Conservation (phyloP, 2,888 invertebrate genomes). For the Spatulosminthurus flaviceps region DNA sequence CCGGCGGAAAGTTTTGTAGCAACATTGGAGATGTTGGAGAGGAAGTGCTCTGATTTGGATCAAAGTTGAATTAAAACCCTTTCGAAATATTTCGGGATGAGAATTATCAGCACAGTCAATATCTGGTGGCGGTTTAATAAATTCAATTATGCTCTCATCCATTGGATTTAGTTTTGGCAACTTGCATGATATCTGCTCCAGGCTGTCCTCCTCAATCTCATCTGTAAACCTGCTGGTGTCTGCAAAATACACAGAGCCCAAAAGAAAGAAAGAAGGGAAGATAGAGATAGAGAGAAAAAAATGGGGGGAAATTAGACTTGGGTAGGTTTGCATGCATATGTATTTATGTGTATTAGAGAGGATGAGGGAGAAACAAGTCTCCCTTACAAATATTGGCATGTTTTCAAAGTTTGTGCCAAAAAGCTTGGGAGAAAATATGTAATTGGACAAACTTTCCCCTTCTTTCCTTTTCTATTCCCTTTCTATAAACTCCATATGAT, state of each 20-base stretch:
- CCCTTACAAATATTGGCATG: constrained; percentile 19
- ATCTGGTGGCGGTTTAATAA: constrained; percentile 54
- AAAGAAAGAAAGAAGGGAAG: too few relatives aligned
- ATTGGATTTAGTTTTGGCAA: constrained; percentile 56
- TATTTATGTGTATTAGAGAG: too few relatives aligned
- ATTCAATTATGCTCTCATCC: constrained; percentile 54
- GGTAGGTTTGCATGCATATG: too few relatives aligned
- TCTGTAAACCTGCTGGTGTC: too few relatives aligned
- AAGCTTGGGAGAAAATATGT: too few relatives aligned
- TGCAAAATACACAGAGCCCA: too few relatives aligned
- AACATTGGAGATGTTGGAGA: constrained; percentile 49
- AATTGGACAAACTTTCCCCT: too few relatives aligned
- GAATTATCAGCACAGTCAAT: constrained; percentile 52
- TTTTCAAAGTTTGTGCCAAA: constrained; percentile 1
- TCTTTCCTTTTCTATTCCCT: too few relatives aligned
- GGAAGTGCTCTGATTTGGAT: constrained; percentile 44
- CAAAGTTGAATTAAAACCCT: constrained; percentile 51
- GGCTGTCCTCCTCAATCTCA: neutral
- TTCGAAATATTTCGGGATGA: constrained; percentile 52
- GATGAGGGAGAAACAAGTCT: constrained; percentile 1
- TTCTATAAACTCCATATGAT: too few relatives aligned
- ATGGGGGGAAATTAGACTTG: too few relatives aligned
- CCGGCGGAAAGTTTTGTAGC: constrained; percentile 44
- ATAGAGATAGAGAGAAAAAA: too few relatives aligned
- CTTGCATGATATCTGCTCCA: constrained; percentile 46